phyloP scores from a whole-genome alignment of 2,888 invertebrate genomes.

The Thalpophila matura region DNA sequence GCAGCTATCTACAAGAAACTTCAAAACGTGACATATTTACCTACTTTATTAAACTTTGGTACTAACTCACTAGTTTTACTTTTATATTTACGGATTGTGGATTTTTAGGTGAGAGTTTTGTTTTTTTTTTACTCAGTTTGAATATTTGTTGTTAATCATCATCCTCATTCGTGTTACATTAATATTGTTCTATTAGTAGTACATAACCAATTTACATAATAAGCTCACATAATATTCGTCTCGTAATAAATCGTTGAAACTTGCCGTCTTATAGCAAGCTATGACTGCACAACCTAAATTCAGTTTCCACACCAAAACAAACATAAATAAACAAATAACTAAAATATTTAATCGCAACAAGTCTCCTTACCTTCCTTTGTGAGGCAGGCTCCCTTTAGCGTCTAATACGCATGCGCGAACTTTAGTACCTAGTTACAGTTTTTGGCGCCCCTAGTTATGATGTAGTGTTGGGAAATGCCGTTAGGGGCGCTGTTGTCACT shows the following conservation, averaged over 20 bases:
- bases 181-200: too few species aligned
- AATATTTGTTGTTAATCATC: too few species aligned
- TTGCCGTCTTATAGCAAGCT: background rate
- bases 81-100: too few species aligned
- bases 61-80: too few species aligned
- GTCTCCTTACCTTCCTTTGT: slow-evolving; percentile 68
- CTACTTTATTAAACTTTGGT: background rate
- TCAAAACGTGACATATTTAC: background rate
- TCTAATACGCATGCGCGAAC: slow-evolving; percentile 71
- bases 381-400: slow-evolving; percentile 71
- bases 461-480: slow-evolving; percentile 22
- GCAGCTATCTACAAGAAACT: background rate
- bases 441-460: slow-evolving; percentile 52
- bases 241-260: background rate
- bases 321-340: slow-evolving; percentile 36
- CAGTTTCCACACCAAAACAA: background rate
- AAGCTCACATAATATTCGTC: too few species aligned
- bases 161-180: too few species aligned
- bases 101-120: too few species aligned
- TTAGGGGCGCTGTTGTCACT: slow-evolving; percentile 27
- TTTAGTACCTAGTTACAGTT: slow-evolving; percentile 52
- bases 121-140: too few species aligned
- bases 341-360: slow-evolving; percentile 54
- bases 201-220: background rate
- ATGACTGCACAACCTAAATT: background rate